phyloP scores from a whole-genome alignment of 2,888 invertebrate genomes.

The Tenthredo livida region DNA sequence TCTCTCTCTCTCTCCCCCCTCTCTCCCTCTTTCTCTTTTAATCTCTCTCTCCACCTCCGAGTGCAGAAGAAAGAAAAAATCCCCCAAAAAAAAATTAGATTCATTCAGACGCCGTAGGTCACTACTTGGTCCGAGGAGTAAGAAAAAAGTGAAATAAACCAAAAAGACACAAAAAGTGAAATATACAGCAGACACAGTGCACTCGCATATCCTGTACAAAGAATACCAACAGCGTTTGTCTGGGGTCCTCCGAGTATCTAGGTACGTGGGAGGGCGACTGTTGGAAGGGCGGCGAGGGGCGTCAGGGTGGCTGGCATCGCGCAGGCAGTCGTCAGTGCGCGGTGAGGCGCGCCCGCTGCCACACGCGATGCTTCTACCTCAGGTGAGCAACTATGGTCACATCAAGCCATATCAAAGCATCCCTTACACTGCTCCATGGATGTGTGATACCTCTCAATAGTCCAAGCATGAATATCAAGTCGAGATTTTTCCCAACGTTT shows the following conservation, averaged over 20 bases:
- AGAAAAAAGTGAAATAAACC: not conserved
- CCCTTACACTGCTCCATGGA: slow-evolving; percentile 47
- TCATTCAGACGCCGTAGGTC: not conserved
- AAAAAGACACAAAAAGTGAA: not conserved
- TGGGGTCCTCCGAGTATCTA: slow-evolving; percentile 30
- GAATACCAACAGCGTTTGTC: slow-evolving; percentile 38
- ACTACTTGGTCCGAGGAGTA: not conserved
- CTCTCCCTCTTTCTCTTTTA: not conserved
- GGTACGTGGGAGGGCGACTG: slow-evolving; percentile 37
- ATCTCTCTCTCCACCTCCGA: not conserved
- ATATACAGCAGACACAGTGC: not conserved
- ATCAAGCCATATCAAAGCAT: slow-evolving; percentile 42
- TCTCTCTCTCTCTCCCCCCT: not conserved
- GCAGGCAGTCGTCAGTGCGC: slow-evolving; percentile 75
- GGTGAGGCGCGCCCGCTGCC: slow-evolving; percentile 77
- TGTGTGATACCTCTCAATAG: not conserved
- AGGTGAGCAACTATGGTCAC: slow-evolving; percentile 71
- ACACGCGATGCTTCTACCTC: slow-evolving; percentile 77
- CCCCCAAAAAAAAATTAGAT: not conserved
- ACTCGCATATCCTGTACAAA: not conserved
- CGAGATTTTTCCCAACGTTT: not conserved
- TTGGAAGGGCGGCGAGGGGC: slow-evolving; percentile 51
- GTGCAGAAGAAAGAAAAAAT: not conserved
- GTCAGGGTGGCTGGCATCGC: slow-evolving; percentile 66
- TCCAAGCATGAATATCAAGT: slow-evolving; percentile 21